phyloP scores from a whole-genome alignment of 2,113 vertebrate genomes.

The Vulpes lagopus region DNA sequence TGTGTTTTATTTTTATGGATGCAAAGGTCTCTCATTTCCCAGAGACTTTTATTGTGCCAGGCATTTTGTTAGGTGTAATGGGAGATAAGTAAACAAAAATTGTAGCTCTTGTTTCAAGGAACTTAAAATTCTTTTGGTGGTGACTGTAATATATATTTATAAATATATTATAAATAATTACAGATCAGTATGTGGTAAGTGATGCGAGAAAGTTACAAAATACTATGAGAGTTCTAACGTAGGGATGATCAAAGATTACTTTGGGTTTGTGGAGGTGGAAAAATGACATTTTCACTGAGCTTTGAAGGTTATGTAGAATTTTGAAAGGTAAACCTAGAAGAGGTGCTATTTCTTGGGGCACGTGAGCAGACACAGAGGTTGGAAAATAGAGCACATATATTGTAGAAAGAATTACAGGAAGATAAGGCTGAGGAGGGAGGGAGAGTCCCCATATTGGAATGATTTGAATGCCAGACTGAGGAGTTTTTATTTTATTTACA shows the following conservation, averaged over 20 bases:
- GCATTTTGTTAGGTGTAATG: not conserved
- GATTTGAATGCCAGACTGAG: not conserved
- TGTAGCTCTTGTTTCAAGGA: not conserved
- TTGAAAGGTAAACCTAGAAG: not conserved
- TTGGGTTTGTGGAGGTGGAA: not conserved
- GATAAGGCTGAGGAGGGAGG: not conserved
- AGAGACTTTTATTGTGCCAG: not conserved
- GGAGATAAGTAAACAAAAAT: not conserved
- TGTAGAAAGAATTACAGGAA: not conserved
- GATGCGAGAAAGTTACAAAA: not conserved
- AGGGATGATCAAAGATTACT: not conserved
- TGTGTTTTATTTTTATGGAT: slow-evolving; percentile 19
- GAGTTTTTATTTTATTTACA: not conserved
- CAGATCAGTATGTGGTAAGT: not conserved
- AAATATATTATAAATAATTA: slow-evolving; percentile 25
- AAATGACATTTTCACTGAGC: not conserved
- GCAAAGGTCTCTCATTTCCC: not conserved
- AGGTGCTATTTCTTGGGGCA: not conserved
- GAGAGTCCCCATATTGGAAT: not conserved
- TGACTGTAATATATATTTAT: not conserved
- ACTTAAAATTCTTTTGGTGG: not conserved
- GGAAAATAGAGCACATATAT: not conserved
- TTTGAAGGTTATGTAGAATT: not conserved
- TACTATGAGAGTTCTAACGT: not conserved
- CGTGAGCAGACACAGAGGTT: not conserved